These are phyloP conservation scores for Bhutanitis thaidina DNA, from an alignment of 2,888 invertebrate species.

Conservation along the genomic window DNA sequence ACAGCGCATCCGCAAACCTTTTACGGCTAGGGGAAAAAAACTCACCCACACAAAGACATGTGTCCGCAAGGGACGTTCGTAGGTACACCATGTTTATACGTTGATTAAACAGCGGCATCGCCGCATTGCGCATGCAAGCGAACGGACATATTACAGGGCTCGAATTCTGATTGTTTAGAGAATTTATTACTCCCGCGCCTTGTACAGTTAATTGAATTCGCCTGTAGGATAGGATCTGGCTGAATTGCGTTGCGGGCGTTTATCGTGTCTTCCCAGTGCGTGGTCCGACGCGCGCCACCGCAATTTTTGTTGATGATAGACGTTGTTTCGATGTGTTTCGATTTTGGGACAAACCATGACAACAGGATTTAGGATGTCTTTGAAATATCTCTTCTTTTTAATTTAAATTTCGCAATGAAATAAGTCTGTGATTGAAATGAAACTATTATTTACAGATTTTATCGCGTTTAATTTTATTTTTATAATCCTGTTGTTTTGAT, in stretches of 20 bases:
- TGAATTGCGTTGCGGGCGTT: slow-evolving; percentile 65
- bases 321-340: slow-evolving; percentile 1
- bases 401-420: too few species aligned
- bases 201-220: slow-evolving; percentile 80
- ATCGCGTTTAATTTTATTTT: too few species aligned
- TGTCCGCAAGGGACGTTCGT: slow-evolving; percentile 45
- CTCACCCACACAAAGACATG: slow-evolving; percentile 48
- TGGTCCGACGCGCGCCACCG: slow-evolving; percentile 31
- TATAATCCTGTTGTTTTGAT: too few species aligned
- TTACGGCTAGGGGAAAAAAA: slow-evolving; percentile 38
- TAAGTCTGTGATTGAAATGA: too few species aligned
- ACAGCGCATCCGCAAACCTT: slow-evolving; percentile 59
- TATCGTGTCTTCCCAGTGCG: slow-evolving; percentile 63
- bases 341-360: background rate
- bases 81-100: slow-evolving; percentile 67
- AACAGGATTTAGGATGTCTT: background rate
- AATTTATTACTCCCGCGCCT: slow-evolving; percentile 78
- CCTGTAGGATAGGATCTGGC: slow-evolving; percentile 72
- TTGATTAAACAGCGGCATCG: slow-evolving; percentile 74
- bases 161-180: slow-evolving; percentile 80
- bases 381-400: background rate
- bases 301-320: slow-evolving; percentile 48
- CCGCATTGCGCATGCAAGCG: slow-evolving; percentile 77
- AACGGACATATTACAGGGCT: slow-evolving; percentile 76
- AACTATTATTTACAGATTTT: too few species aligned